Percentiles rank a stretch among this genome's conserved stretches.
These are phyloP conservation scores for Coregonus suidteri DNA, from an alignment of 2,797 vertebrate species.

Conservation along the genomic window DNA sequence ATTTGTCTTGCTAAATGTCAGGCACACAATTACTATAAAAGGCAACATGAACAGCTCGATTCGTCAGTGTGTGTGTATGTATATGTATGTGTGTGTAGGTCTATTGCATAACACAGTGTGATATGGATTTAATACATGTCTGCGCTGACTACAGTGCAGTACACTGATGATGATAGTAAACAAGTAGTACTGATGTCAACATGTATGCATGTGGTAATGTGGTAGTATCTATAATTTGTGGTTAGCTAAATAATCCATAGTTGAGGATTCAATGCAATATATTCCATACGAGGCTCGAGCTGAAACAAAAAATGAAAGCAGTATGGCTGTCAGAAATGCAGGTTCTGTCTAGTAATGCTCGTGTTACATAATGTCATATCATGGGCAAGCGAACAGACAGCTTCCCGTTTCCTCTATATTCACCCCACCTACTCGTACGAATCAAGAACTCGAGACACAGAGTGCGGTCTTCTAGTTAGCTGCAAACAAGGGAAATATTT, in stretches of 20 bases:
- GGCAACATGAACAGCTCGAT: background rate
- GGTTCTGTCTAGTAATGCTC: background rate
- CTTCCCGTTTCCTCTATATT: background rate
- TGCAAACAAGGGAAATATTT: background rate
- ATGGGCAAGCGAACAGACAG: background rate
- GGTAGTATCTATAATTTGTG: background rate
- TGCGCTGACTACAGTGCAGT: too few relatives aligned
- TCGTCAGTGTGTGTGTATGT: background rate
- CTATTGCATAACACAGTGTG: background rate
- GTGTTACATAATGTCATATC: background rate
- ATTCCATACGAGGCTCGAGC: background rate
- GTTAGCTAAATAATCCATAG: background rate
- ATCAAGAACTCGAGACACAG: background rate
- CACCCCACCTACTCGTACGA: background rate
- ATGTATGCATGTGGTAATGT: background rate
- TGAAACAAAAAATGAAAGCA: background rate
- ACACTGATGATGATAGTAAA: background rate
- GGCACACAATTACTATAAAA: background rate
- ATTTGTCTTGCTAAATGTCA: background rate
- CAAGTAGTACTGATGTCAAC: background rate
- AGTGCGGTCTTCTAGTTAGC: background rate
- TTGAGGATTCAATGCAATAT: background rate
- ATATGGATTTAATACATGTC: background rate
- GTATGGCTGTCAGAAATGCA: background rate
- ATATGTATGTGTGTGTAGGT: background rate